A percentile compares a stretch with the other conserved stretches of the same genome.
These are phyloP conservation scores for Panagrolaimus sp. DNA, from an alignment of 1,140 invertebrate genomes.

Conservation along the genomic window DNA sequence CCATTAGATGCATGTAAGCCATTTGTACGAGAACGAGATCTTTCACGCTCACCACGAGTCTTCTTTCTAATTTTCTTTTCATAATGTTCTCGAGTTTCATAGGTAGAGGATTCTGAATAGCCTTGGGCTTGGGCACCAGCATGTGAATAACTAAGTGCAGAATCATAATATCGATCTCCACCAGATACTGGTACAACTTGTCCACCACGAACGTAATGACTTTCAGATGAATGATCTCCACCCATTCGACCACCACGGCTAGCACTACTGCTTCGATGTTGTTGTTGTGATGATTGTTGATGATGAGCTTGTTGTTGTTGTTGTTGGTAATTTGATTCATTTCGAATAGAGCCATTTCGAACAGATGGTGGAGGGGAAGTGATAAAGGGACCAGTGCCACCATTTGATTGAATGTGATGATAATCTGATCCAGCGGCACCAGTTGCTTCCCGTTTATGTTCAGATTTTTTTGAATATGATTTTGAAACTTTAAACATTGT, in stretches of 20 bases:
- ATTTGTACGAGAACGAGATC: slow-evolving; percentile 14
- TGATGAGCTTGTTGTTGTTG: not conserved
- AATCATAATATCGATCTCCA: slow-evolving; percentile 1
- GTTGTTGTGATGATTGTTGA: slow-evolving; percentile 8
- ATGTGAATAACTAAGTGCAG: not conserved
- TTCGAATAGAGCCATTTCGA: slow-evolving; percentile 18
- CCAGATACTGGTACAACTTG: slow-evolving; percentile 13
- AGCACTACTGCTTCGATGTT: slow-evolving; percentile 12
- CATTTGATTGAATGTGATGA: slow-evolving; percentile 16
- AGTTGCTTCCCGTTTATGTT: slow-evolving; percentile 49
- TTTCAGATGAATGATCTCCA: slow-evolving; percentile 9
- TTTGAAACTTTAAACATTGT: slow-evolving; percentile 51
- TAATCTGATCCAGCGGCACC: slow-evolving; percentile 13
- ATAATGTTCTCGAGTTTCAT: slow-evolving; percentile 54
- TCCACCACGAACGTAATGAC: slow-evolving; percentile 10
- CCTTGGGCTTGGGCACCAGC: slow-evolving; percentile 37
- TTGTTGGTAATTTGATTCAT: not conserved
- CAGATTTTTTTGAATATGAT: slow-evolving; percentile 46
- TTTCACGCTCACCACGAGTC: slow-evolving; percentile 48
- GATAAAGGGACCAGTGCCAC: slow-evolving; percentile 17
- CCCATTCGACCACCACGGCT: slow-evolving; percentile 10
- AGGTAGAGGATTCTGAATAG: slow-evolving; percentile 50
- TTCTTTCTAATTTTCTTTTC: slow-evolving; percentile 52
- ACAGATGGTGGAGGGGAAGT: slow-evolving; percentile 31
- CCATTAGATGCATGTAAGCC: not conserved